Evolutionary conservation across 2,113 vertebrate species (phyloP).

Genomic region (Rattus rattus): DNA sequence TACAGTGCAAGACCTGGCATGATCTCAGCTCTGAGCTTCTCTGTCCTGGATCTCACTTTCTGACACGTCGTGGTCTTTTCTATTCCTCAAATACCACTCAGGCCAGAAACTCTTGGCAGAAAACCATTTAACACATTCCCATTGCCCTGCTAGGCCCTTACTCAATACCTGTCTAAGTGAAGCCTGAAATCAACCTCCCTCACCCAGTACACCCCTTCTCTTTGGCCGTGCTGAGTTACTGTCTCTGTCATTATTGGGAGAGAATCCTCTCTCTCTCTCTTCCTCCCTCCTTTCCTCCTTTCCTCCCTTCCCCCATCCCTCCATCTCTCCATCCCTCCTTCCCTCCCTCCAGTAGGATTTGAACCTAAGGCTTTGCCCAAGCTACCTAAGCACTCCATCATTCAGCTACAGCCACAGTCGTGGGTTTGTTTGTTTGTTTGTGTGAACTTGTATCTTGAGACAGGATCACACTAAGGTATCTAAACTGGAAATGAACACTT

Average conservation of each 20-base stretch:
- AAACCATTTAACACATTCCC: accelerated
- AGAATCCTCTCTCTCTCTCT: neutral
- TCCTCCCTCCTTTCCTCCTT: too few species aligned
- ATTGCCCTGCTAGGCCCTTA: neutral
- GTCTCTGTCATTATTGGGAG: neutral
- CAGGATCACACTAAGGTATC: neutral
- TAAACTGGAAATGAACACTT: neutral
- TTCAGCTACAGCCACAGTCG: neutral
- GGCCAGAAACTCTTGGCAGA: too few species aligned
- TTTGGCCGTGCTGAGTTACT: neutral
- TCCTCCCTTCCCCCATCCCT: too few species aligned
- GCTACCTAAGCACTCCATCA: neutral
- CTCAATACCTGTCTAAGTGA: neutral
- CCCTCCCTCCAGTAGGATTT: neutral
- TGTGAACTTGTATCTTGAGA: neutral
- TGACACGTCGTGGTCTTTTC: neutral
- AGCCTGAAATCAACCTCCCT: neutral
- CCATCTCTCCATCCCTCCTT: too few species aligned
- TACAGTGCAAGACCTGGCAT: neutral
- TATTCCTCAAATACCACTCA: neutral
- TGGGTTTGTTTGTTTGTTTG: neutral
- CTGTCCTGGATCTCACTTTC: neutral
- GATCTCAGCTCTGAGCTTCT: neutral
- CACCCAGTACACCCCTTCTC: neutral
- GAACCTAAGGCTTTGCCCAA: neutral